Conservation (phyloP, 2,113 vertebrate genomes). For the Caracal caracal region DNA sequence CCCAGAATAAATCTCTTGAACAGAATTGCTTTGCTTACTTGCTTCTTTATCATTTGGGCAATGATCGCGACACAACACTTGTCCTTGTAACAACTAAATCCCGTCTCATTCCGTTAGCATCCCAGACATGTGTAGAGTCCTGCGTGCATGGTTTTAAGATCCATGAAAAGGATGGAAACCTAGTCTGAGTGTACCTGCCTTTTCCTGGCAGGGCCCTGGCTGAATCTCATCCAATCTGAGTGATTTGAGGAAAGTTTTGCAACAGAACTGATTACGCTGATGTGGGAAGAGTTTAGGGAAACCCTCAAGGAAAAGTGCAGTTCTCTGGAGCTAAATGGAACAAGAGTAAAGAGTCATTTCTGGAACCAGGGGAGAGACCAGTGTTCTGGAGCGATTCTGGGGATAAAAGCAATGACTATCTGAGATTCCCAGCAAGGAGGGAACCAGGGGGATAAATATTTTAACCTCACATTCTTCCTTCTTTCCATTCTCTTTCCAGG, state of each 20-base stretch:
- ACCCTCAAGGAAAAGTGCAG: background rate
- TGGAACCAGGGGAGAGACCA: background rate
- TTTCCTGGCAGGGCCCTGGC: background rate
- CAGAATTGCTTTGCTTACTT: background rate
- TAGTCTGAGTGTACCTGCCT: background rate
- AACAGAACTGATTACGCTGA: background rate
- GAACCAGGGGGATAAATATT: background rate
- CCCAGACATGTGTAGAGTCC: background rate
- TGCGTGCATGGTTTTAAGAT: background rate
- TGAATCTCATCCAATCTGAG: background rate
- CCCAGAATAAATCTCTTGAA: background rate
- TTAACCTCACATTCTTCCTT: background rate
- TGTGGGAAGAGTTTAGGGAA: background rate
- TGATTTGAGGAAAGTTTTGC: background rate
- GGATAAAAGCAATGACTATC: background rate
- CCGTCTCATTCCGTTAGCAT: background rate
- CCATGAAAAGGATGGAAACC: background rate
- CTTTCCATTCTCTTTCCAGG: background rate
- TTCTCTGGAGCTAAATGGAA: fast-evolving
- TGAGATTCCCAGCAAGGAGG: background rate
- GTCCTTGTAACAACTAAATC: background rate
- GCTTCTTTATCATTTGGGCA: background rate
- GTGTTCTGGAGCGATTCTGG: background rate
- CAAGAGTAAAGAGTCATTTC: background rate
- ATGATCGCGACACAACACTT: background rate